Percentiles rank a stretch among this genome's conserved stretches.
These are phyloP conservation scores for Eudorcas thomsonii DNA, from an alignment of 2,113 vertebrate genomes.

Conservation along the genomic window DNA sequence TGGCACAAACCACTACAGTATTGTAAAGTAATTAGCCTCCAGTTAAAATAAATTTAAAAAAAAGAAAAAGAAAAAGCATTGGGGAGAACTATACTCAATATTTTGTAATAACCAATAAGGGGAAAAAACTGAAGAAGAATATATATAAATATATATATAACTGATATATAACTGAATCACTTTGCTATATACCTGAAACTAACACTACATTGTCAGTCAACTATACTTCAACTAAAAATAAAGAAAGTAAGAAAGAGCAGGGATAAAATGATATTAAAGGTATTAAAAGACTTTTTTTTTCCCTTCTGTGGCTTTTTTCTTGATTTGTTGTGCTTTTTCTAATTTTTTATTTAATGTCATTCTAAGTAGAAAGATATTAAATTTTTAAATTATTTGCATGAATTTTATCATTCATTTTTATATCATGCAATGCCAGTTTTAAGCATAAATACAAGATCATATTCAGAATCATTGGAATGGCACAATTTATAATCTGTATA, in stretches of 20 bases:
- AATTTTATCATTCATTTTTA: not conserved
- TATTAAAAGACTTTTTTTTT: not conserved
- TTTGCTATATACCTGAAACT: not conserved
- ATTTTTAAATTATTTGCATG: not conserved
- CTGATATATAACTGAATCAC: not conserved
- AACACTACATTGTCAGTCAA: not conserved
- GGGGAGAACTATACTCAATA: not conserved
- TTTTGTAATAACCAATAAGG: not conserved
- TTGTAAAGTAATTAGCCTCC: not conserved
- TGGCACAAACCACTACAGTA: not conserved
- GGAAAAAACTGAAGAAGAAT: not conserved
- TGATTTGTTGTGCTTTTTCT: not conserved
- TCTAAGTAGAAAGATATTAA: not conserved
- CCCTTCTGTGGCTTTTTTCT: not conserved
- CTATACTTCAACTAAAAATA: not conserved
- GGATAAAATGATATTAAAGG: not conserved
- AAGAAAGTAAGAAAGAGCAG: not conserved
- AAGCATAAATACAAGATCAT: not conserved
- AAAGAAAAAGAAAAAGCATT: not conserved
- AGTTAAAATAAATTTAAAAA: not conserved
- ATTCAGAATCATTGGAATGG: not conserved
- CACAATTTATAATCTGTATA: not conserved
- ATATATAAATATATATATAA: not conserved
- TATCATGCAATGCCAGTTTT: not conserved
- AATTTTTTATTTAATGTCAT: not conserved